These are phyloP conservation scores for Lepidurus couesii DNA, from an alignment of 1,140 invertebrate species.

Conservation along the genomic window DNA sequence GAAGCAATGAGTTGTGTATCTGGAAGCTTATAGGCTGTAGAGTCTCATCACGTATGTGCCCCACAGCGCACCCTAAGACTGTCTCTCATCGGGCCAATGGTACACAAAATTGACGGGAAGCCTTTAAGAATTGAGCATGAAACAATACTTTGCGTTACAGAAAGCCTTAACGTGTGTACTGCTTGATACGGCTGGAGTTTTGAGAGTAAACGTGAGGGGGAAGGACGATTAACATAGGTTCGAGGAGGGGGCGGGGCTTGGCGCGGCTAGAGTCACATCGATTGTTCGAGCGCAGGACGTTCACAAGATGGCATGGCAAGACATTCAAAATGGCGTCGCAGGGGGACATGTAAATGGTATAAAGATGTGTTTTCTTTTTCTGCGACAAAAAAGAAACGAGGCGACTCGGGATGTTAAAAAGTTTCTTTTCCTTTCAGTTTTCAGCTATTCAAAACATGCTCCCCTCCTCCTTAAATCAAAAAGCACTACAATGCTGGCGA, in stretches of 20 bases:
- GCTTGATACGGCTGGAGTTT: not conserved
- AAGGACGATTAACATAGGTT: conserved; percentile 10
- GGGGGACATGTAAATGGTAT: not conserved
- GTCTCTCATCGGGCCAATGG: not conserved
- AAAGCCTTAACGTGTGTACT: conserved; percentile 22
- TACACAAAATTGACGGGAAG: not conserved
- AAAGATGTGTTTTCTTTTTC: not conserved
- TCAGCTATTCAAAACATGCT: not conserved
- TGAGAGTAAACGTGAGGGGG: not conserved
- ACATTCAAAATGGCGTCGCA: not conserved
- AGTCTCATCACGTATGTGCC: not conserved
- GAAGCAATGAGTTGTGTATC: not conserved
- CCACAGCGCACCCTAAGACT: not conserved
- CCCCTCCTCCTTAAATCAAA: conserved; percentile 5
- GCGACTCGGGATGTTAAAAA: not conserved
- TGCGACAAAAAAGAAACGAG: not conserved
- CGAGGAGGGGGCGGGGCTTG: not conserved
- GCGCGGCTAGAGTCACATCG: conserved; percentile 11
- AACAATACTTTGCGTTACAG: not conserved
- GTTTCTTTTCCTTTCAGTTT: not conserved
- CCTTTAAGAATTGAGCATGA: not conserved
- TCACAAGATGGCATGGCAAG: conserved; percentile 19
- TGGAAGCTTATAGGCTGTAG: not conserved
- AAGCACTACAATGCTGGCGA: conserved; percentile 18
- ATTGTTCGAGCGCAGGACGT: conserved; percentile 17